A percentile compares a stretch with the other conserved stretches of the same genome.
These are phyloP conservation scores for Ichneumon xanthorius DNA, from an alignment of 2,888 invertebrate genomes.

Conservation along the genomic window DNA sequence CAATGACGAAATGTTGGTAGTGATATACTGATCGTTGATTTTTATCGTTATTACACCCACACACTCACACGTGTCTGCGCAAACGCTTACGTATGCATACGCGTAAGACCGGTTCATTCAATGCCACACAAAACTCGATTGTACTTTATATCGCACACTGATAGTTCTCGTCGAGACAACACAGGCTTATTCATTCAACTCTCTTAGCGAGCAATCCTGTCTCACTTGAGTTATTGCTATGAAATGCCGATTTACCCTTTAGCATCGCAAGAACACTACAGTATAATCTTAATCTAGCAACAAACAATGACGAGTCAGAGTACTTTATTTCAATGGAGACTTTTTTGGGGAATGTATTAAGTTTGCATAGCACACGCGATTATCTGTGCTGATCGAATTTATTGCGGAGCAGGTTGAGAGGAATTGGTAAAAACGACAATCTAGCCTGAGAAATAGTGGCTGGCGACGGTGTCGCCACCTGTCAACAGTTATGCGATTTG, in stretches of 20 bases:
- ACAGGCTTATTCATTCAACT: slow-evolving; percentile 64
- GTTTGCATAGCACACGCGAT: not conserved
- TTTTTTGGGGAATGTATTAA: not conserved
- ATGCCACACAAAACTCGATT: slow-evolving; percentile 60
- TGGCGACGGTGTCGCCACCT: too few relatives aligned
- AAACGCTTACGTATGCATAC: slow-evolving; percentile 40
- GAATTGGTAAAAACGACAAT: too few relatives aligned
- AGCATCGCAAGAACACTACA: slow-evolving; percentile 19
- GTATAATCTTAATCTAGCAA: slow-evolving; percentile 35
- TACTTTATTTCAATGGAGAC: not conserved
- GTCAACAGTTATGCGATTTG: too few relatives aligned
- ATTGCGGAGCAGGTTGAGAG: not conserved
- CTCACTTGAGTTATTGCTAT: slow-evolving; percentile 52
- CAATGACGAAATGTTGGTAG: not conserved
- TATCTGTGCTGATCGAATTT: not conserved
- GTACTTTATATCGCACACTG: slow-evolving; percentile 50
- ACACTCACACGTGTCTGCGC: slow-evolving; percentile 32
- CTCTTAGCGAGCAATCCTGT: slow-evolving; percentile 44
- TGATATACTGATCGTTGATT: not conserved
- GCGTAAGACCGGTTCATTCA: slow-evolving; percentile 62
- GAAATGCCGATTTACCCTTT: slow-evolving; percentile 43
- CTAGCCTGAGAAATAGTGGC: too few relatives aligned
- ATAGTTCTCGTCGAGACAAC: slow-evolving; percentile 41
- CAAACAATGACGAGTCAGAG: slow-evolving; percentile 46
- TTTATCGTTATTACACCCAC: slow-evolving; percentile 18